Evolutionary conservation across 2,113 vertebrate species (phyloP).

Genomic region (Pseudorectes ferrugineus): DNA sequence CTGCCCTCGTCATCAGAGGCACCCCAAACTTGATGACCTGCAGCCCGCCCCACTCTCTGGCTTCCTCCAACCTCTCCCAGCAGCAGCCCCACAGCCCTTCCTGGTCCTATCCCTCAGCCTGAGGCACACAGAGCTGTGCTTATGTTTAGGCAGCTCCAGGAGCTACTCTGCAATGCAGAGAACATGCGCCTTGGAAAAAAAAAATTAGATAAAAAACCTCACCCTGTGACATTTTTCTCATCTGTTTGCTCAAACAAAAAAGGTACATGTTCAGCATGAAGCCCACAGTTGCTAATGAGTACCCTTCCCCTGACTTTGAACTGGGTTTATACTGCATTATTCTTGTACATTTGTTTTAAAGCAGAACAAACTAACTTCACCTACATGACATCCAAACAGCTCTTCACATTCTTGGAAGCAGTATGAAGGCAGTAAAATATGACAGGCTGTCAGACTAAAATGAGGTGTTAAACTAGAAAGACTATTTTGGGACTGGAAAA

Average conservation of each 20-base stretch:
- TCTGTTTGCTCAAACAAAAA: background rate
- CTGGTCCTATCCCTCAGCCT: background rate
- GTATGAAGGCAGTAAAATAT: conserved; percentile 51
- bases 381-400: conserved; percentile 40
- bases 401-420: conserved; percentile 43
- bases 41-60: background rate
- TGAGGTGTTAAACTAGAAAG: conserved; percentile 52
- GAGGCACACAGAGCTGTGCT: background rate
- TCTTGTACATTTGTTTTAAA: conserved; percentile 1
- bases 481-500: conserved; percentile 62
- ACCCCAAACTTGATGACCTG: background rate
- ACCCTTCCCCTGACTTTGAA: background rate
- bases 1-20: background rate
- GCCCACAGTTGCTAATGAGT: background rate
- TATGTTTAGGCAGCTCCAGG: background rate
- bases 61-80: fast-evolving
- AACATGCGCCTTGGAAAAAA: background rate
- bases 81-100: background rate
- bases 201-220: background rate
- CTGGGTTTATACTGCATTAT: background rate
- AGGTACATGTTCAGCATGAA: background rate
- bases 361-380: conserved; percentile 46
- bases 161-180: background rate
- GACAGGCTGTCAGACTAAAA: conserved; percentile 56
- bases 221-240: background rate